A percentile compares a stretch with the other conserved stretches of the same genome.
phyloP scores from a whole-genome alignment of 2,113 vertebrate genomes.

The rabbit (Oryctolagus cuniculus) region DNA sequence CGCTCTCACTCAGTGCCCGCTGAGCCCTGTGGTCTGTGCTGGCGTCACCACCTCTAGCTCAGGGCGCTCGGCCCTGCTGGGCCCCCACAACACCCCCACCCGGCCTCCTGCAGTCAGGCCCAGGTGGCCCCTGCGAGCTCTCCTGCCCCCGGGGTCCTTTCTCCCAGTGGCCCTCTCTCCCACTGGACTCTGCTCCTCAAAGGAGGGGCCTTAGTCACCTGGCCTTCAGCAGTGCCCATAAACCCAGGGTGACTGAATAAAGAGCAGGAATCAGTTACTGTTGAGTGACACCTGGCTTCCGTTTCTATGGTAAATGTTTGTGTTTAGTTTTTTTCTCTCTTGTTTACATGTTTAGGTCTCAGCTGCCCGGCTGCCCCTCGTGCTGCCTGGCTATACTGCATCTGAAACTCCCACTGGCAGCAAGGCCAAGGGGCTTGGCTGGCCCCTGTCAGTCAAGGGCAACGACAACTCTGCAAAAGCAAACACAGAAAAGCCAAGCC shows the following conservation, averaged over 20 bases:
- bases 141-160: background rate
- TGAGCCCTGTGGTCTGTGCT: background rate
- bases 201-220: background rate
- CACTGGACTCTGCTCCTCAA: background rate
- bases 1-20: background rate
- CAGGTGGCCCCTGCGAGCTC: background rate
- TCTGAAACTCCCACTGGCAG: background rate
- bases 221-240: background rate
- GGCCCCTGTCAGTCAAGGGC: background rate
- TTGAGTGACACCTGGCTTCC: background rate
- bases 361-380: too few species aligned
- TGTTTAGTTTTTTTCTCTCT: background rate
- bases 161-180: background rate
- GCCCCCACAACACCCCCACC: background rate
- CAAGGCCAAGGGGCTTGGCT: accelerated
- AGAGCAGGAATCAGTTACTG: background rate
- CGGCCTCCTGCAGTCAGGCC: background rate
- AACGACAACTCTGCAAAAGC: background rate
- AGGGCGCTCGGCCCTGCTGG: too few species aligned
- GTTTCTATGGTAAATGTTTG: background rate
- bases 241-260: background rate
- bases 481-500: background rate
- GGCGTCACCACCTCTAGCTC: background rate
- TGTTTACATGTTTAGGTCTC: background rate
- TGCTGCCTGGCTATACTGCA: background rate